Evolutionary conservation across 1,140 invertebrate species (phyloP), one percentile per base, ranked within the genome.

Genomic region (Drosophila watanabei): DNA sequence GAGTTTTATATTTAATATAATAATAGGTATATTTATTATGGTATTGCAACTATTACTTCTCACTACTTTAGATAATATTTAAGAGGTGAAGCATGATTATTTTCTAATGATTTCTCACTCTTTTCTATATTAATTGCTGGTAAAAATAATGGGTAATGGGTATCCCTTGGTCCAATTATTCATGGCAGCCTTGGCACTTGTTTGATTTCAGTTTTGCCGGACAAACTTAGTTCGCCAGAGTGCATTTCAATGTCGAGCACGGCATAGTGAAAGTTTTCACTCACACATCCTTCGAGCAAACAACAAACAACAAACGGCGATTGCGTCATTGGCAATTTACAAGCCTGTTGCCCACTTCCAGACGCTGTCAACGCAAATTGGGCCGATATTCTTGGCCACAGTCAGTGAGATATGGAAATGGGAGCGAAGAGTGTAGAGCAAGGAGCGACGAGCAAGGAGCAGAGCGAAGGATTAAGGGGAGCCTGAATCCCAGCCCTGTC

Each of bases 301-400:
- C 37, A 70, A 65, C 37, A 32, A 51, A 52, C 63, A 52, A 54
- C 43, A 39, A 24, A 14, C 41, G 48, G 20, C 64, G 5, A 71
- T 56, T 76, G 46, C 72, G 61, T 76, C 70, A 78, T 68, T 66
- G 37, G 62, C 37, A 78, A 79, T 79, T 79, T 57, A 61, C 58
- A 63, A 71, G 60, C 66, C 58, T 79, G 76, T 79, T 79, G 76
- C 75, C 76, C 28, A 63, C 45, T 59, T 59, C 20, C 63, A 57
- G 63, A 41, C 35, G n/a, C 65, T 78, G 75, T 79, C 73, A 78
- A 60, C 75, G 64, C 57, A 69, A 78, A 77, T 68, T 77, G 73
- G 49, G 41, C 73, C 54, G 62, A 69, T 70, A 52, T 30, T 69
- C 66, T 18, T 20, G 51, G 13, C 39, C 33, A 7, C 33, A 39